A percentile compares a stretch with the other conserved stretches of the same genome.
Evolutionary conservation across 2,113 vertebrate species (phyloP).

Genomic region (Ptychochromis oligacanthus): DNA sequence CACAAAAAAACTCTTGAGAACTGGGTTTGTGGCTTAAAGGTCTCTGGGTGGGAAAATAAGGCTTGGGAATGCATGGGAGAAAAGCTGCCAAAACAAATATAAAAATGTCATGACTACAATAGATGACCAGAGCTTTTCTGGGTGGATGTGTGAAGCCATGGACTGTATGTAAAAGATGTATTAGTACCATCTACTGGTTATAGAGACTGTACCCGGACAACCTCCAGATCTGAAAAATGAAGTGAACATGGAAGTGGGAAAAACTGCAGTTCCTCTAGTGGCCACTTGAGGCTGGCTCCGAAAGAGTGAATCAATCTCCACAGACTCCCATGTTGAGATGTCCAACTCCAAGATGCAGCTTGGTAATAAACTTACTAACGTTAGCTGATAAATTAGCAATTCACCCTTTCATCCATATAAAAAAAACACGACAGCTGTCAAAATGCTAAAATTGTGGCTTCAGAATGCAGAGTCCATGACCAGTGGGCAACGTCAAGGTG

Average conservation of each 20-base stretch:
- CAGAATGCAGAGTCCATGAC: background rate
- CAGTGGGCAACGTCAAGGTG: rapidly evolving
- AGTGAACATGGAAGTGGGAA: background rate
- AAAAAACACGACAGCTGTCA: background rate
- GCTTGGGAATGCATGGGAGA: background rate
- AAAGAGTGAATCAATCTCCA: background rate
- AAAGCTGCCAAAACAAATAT: background rate
- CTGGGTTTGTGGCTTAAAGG: background rate
- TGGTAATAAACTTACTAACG: rapidly evolving
- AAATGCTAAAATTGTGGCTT: background rate
- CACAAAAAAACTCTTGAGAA: background rate
- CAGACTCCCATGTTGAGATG: background rate
- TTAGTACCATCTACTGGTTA: background rate
- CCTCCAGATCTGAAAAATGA: background rate
- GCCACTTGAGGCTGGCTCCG: background rate
- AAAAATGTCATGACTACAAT: background rate
- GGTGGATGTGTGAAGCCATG: background rate
- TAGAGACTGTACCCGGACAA: background rate
- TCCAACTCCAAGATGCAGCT: background rate
- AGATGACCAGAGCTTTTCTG: rapidly evolving
- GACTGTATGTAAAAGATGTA: background rate
- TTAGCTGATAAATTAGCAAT: background rate
- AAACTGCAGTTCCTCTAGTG: background rate
- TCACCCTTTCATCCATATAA: background rate
- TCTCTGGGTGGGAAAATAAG: background rate